phyloP scores from a whole-genome alignment of 2,888 invertebrate genomes.

The Athalia rosae region DNA sequence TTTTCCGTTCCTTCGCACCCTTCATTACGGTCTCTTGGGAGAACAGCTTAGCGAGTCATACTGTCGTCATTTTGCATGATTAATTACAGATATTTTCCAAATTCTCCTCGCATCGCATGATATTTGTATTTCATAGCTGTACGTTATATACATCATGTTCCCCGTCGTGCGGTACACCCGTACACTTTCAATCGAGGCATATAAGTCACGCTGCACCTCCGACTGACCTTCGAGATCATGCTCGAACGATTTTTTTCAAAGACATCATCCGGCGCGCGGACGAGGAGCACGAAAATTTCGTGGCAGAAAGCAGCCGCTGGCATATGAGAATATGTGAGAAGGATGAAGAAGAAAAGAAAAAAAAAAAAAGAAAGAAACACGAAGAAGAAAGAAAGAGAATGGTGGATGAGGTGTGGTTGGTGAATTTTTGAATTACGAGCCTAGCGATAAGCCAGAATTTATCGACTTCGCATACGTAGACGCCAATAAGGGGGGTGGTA shows the following conservation, averaged over 20 bases:
- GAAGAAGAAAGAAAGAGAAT: background rate
- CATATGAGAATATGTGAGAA: background rate
- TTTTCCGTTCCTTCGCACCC: background rate
- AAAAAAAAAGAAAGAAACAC: background rate
- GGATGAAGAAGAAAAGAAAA: background rate
- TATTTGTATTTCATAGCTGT: no score
- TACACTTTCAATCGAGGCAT: no score
- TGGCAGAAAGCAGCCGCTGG: background rate
- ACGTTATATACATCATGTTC: no score
- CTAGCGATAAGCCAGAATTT: slow-evolving; percentile 24
- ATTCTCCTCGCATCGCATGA: no score
- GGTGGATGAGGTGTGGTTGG: background rate
- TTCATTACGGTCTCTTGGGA: no score
- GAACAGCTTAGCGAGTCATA: no score
- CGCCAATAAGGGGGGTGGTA: background rate
- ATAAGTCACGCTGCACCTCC: background rate
- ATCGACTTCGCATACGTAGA: slow-evolving; percentile 2
- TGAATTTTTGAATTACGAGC: slow-evolving; percentile 43
- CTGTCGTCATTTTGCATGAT: no score
- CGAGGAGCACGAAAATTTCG: no score
- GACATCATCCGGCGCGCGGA: no score
- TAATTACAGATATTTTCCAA: no score
- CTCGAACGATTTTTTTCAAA: slow-evolving; percentile 21
- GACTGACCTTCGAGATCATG: slow-evolving; percentile 31
- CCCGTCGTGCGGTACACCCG: no score